These are phyloP conservation scores for Folsomia candida DNA, from an alignment of 2,888 invertebrate species.

Conservation along the genomic window DNA sequence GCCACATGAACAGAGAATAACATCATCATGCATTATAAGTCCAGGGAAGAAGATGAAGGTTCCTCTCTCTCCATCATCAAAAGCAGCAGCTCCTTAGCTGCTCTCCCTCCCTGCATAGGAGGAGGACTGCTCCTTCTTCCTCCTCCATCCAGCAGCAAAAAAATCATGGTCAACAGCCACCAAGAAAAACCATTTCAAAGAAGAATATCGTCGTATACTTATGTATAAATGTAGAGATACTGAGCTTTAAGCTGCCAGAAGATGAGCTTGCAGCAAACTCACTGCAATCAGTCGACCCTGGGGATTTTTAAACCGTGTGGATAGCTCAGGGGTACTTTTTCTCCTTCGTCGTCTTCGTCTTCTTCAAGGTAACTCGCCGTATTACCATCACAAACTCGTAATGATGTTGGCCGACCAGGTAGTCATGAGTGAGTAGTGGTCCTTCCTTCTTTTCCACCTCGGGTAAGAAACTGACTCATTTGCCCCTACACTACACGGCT, in stretches of 20 bases:
- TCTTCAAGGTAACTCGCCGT: slow-evolving; percentile 8
- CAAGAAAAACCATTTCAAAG: background rate
- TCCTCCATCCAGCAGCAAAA: no score
- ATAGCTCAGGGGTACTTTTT: slow-evolving; percentile 13
- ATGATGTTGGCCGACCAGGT: background rate
- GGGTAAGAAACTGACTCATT: background rate
- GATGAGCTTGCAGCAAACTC: background rate
- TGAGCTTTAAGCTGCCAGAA: background rate
- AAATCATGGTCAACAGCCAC: background rate
- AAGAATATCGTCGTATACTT: no score
- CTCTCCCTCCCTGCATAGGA: background rate
- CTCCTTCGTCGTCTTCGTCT: no score
- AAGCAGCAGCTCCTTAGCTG: no score
- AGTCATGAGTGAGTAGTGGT: no score
- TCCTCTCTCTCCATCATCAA: no score
- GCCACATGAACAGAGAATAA: background rate
- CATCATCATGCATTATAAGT: background rate
- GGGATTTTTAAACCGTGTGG: slow-evolving; percentile 11
- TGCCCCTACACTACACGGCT: slow-evolving; percentile 6
- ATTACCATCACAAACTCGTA: background rate
- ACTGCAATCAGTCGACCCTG: slow-evolving; percentile 11
- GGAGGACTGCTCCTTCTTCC: background rate
- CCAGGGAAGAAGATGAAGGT: background rate
- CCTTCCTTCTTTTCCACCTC: no score
- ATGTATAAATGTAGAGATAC: no score